These are phyloP conservation scores for Danio tinwini DNA, from an alignment of 2,797 vertebrate species.

Conservation along the genomic window DNA sequence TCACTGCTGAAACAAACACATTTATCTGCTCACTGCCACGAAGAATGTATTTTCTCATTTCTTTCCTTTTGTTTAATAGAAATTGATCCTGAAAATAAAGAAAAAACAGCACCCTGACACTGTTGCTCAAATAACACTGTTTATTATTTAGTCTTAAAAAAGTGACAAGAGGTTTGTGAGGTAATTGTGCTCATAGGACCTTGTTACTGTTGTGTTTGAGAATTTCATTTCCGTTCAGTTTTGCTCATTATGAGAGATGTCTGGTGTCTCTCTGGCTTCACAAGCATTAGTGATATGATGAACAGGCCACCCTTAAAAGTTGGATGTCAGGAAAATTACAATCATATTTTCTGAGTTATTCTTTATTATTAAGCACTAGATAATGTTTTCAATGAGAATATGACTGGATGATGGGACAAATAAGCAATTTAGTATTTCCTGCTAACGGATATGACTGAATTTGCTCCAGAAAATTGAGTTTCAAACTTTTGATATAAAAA, in stretches of 20 bases:
- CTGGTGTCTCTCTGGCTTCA: not conserved
- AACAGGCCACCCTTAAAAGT: not conserved
- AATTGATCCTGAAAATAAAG: not conserved
- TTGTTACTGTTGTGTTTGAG: constrained; percentile 1
- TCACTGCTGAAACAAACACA: not conserved
- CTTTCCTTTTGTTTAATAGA: not conserved
- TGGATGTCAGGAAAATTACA: not conserved
- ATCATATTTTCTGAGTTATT: not conserved
- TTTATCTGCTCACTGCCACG: not conserved
- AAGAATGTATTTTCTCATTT: not conserved
- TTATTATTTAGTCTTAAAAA: not conserved
- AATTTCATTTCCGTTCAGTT: not conserved
- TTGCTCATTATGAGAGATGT: constrained; percentile 1
- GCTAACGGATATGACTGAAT: not conserved
- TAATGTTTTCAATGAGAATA: not conserved
- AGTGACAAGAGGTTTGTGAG: not conserved
- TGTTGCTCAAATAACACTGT: not conserved
- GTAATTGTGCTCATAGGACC: constrained; percentile 3
- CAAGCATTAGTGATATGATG: not conserved
- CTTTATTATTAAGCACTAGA: not conserved
- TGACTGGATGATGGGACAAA: not conserved
- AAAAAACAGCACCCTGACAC: not conserved
- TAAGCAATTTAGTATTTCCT: not conserved
- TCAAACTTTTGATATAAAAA: not conserved
- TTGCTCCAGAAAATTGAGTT: not conserved